phyloP scores from a whole-genome alignment of 2,797 vertebrate species.

The Micrastur ruficollis region DNA sequence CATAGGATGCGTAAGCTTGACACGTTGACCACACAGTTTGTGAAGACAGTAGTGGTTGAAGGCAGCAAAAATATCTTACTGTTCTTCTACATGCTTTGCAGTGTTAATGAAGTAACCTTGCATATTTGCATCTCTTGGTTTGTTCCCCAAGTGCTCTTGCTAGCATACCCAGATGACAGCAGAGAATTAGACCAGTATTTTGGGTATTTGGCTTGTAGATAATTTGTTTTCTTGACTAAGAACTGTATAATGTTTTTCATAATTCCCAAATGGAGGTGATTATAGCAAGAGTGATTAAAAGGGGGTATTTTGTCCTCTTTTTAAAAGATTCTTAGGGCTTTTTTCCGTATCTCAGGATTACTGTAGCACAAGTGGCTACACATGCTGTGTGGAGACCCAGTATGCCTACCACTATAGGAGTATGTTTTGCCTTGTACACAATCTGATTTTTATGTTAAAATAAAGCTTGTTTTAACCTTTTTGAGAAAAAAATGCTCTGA shows the following conservation, averaged over 20 bases:
- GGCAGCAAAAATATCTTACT: background rate
- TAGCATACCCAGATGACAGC: background rate
- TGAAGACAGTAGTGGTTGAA: background rate
- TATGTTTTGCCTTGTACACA: constrained; percentile 21
- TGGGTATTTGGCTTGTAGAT: background rate
- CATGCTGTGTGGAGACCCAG: background rate
- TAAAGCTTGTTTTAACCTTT: constrained; percentile 44
- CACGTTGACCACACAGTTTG: background rate
- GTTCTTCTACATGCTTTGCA: background rate
- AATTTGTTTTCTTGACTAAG: background rate
- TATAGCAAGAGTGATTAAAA: background rate
- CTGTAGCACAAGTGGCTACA: background rate
- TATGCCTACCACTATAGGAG: background rate
- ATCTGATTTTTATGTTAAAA: constrained; percentile 40
- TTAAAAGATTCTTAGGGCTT: background rate
- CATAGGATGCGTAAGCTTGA: background rate
- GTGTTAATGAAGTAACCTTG: background rate
- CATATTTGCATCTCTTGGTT: background rate
- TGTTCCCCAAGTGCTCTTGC: background rate
- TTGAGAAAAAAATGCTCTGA: background rate
- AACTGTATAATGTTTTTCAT: background rate
- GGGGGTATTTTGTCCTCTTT: background rate
- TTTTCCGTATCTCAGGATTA: background rate
- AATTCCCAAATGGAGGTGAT: background rate
- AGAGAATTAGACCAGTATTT: background rate